Percentiles rank a stretch among this genome's conserved stretches.
These are phyloP conservation scores for Lutraria rhynchaena DNA, from an alignment of 1,140 invertebrate species.

Conservation along the genomic window DNA sequence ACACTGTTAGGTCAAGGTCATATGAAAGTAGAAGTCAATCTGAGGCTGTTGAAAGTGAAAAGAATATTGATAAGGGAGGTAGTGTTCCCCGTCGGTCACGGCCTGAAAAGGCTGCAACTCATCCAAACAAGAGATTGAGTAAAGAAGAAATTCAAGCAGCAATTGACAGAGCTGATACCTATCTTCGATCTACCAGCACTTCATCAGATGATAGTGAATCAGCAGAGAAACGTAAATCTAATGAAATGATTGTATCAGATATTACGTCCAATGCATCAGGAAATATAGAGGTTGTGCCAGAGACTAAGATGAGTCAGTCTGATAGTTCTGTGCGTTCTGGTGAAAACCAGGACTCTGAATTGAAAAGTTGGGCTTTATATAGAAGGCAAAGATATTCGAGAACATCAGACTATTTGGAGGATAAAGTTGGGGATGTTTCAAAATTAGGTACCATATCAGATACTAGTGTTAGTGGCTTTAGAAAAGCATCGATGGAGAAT, in stretches of 20 bases:
- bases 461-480: constrained; percentile 54
- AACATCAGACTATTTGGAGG: constrained; percentile 43
- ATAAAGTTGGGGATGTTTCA: constrained; percentile 57
- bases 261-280: constrained; percentile 31
- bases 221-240: constrained; percentile 8
- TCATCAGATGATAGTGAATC: constrained; percentile 25
- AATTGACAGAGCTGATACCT: constrained; percentile 73
- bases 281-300: constrained; percentile 20
- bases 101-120: constrained; percentile 6
- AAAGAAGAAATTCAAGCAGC: constrained; percentile 75
- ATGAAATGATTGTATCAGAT: constrained; percentile 43
- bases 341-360: constrained; percentile 7
- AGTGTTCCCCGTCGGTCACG: constrained; percentile 56
- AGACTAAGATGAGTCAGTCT: constrained; percentile 39
- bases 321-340: constrained; percentile 3
- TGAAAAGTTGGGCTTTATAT: constrained; percentile 50
- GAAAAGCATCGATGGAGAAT: constrained; percentile 50
- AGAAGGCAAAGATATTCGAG: constrained; percentile 52
- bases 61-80: constrained; percentile 31
- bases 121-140: constrained; percentile 64
- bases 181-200: constrained; percentile 47
- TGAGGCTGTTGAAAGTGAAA: constrained; percentile 10
- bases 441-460: constrained; percentile 57
- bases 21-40: constrained; percentile 4
- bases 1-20: constrained; percentile 35